Base-by-base conservation (phyloP, 1,140 invertebrate genomes). In the Ganaspis sp. region DNA sequence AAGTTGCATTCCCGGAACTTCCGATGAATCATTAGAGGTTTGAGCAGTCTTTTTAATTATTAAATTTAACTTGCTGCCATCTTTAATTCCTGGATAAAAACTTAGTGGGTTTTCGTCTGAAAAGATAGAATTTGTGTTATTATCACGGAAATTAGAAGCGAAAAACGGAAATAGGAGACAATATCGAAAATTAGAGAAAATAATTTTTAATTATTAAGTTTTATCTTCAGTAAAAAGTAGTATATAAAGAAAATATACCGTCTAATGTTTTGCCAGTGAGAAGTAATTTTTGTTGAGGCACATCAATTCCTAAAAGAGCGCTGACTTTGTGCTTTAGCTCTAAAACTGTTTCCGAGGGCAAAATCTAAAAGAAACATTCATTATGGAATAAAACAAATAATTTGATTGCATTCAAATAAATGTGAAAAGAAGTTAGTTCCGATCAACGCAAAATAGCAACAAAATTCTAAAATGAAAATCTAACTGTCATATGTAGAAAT, bases 1-100 rank as follows among this genome's bases (percentile, higher is more conserved):
- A 0, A 85, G n/a, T 2, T 80, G 78, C 9, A 85, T 80, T 2
- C 89, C 88, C 15, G 81, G 71, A 34, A 49, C 75, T 87, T 89
- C 17, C 72, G 73, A 2, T 76, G 37, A 0, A 73, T 87, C 78
- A 72, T 81, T 86, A 12, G 83, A 82, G 23, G 79, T 80, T 69
- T 86, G 84, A 53, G 77, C 75, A 1, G 81, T 34, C 58, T 88
- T 88, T 53, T 90, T 91, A 4, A 88, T 84, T 5, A 91, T 83
- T 73, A 91, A 81, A 77, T 87, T 89, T 69, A 91, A 70, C 72
- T 88, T 91, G 34, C 85, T 86, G 1, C 89, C 90, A 37, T 91
- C 90, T 74, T 89, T 91, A 6, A 91, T 91, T 37, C 88, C 90
- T 9, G 90, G 89, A 70, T 91, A 91, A 76, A 91, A 91, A 79